Base-by-base conservation (phyloP, 2,797 vertebrate genomes). In the Amniataba percoides region DNA sequence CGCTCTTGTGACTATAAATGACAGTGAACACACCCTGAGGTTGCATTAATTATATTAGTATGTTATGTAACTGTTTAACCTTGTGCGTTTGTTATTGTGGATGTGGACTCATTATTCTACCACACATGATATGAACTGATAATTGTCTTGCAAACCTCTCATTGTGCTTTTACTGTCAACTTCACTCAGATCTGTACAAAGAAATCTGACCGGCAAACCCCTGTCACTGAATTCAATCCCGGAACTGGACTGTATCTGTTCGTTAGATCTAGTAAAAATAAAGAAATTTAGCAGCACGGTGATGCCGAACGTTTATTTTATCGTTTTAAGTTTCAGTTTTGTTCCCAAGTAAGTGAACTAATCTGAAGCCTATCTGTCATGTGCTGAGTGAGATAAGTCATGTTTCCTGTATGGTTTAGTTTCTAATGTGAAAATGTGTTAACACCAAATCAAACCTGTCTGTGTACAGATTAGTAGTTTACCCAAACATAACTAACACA, bases 251-350 rank as follows among this genome's bases (percentile, higher is more conserved):
- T 11, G 3, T 56, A 8, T 7, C 19, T 57, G 5, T 1, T 11
- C 59, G 2, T 48, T 14, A 36, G 27, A 6, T 27, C 23, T 15
- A 23, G 27, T 1, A 4, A 53, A 4, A 36, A 27, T 62, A 25
- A 71, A 42, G 2, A 27, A 71, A 68, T 0, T 19, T 9, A 42
- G n/a, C 21, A 31, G 43, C 12, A 0, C 6, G 53, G 7, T 18
- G 25, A 56, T 34, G 23, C 4, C 39, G 71, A 74, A 66, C 16
- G 53, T 48, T 3, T 46, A 4, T 19, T 36, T 13, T n/a, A 31
- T 52, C 49, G 18, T 25, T 3, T 64, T 46, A 31, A 31, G 63
- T 85, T 86, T 87, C 77, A 61, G 4, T 78, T 84, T 84, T 66
- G 55, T 2, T 74, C 70, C 23, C 25, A 13, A 14, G 7, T 45